Base-by-base conservation (phyloP, 1,140 invertebrate genomes). In the Arion vulgaris region DNA sequence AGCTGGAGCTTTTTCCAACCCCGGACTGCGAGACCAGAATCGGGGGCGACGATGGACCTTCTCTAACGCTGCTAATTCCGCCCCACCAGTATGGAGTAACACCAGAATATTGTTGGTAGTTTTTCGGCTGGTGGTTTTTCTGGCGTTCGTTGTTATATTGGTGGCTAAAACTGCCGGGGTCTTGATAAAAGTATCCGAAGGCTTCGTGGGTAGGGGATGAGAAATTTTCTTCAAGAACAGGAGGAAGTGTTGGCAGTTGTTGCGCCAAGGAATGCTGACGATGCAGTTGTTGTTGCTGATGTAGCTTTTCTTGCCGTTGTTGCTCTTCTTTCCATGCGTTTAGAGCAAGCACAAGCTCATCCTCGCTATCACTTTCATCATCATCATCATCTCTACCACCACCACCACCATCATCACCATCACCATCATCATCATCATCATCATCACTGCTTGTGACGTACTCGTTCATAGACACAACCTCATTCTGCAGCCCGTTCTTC, bases 401-500 rank as follows among this genome's bases (percentile, higher is more conserved):
- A n/a, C n/a, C n/a, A n/a, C n/a, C n/a, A n/a, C n/a, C n/a, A n/a
- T n/a, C n/a, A n/a, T n/a, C n/a, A n/a, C n/a, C n/a, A n/a, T n/a
- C n/a, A n/a, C n/a, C 62, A 19, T 80, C 78, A 19, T 19, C 45
- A n/a, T 41, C 28, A 17, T 69, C 78, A 26, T 80, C 78, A 2
- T 80, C 78, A 7, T 81, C 79, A 32, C 79, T 81, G 69, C 79
- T 81, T 0, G 79, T 81, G 68, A 81, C 79, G 32, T 81, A 81
- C 17, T 81, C 79, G 19, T 72, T 68, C 69, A 81, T 51, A 68
- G 79, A 81, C n/a, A 81, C 7, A 4, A 72, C 69, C 45, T 81
- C 79, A 7, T 51, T 26, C 2, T 49, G 68, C 69, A 38, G 45
- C 28, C 23, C 19, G n/a, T 81, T 28, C 57, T 7, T n/a, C 66